phyloP scores from a whole-genome alignment of 2,113 vertebrate genomes.

The Phaethon lepturus region DNA sequence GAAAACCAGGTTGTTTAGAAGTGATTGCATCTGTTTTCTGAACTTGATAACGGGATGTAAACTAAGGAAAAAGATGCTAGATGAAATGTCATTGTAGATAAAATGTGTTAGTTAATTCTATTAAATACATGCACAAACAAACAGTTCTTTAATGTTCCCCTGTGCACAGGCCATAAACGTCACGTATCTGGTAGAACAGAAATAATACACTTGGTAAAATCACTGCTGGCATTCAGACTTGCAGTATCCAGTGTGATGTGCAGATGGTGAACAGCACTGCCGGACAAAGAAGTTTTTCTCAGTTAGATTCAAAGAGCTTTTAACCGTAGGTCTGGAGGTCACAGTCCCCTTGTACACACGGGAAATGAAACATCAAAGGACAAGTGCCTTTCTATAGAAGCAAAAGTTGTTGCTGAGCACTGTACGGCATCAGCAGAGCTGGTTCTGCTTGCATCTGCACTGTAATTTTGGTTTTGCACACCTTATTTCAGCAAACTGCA shows the following conservation, averaged over 20 bases:
- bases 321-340: not conserved
- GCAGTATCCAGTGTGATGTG: not conserved
- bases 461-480: not conserved
- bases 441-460: not conserved
- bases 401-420: not conserved
- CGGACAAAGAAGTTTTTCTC: not conserved
- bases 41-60: not conserved
- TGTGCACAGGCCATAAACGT: not conserved
- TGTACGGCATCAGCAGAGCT: rapidly evolving
- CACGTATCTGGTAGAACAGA: not conserved
- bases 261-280: not conserved
- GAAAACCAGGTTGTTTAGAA: not conserved
- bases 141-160: not conserved
- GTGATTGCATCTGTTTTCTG: not conserved
- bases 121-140: not conserved
- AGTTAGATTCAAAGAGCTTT: rapidly evolving
- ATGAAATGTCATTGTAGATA: not conserved
- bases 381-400: not conserved
- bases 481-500: not conserved
- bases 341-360: too few species aligned
- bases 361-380: not conserved
- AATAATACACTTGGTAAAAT: rapidly evolving
- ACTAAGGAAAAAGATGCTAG: not conserved
- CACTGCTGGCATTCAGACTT: rapidly evolving
- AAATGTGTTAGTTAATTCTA: not conserved